Evolutionary conservation across 1,140 invertebrate genomes (phyloP).

Genomic region (Zaprionus ornatus): DNA sequence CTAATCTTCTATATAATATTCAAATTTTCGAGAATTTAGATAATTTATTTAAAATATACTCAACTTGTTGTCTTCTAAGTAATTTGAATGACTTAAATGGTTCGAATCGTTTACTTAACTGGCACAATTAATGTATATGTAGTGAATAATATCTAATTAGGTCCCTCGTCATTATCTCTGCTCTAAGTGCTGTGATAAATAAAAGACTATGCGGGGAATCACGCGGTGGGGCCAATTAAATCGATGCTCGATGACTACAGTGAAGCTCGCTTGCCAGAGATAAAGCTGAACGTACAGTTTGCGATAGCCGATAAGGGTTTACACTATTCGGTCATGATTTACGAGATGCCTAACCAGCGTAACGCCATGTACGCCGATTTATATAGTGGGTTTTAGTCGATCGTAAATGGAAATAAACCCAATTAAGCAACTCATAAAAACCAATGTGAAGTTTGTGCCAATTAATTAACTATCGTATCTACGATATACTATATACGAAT

Average conservation of each 20-base stretch:
- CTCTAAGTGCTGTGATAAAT: slow-evolving; percentile 4
- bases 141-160: background rate
- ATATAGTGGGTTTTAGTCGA: background rate
- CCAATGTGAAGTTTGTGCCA: background rate
- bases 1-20: no score
- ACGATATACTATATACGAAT: background rate
- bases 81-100: background rate
- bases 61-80: background rate
- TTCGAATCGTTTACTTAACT: background rate
- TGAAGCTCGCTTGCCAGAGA: background rate
- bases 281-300: background rate
- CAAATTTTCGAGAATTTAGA: background rate
- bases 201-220: background rate
- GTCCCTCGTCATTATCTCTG: background rate
- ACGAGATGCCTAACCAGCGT: background rate
- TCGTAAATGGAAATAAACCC: slow-evolving; percentile 3
- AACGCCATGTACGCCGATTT: background rate
- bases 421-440: background rate
- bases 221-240: background rate
- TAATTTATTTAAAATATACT: background rate
- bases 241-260: background rate
- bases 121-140: background rate
- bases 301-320: background rate
- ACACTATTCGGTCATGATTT: background rate
- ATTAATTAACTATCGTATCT: slow-evolving; percentile 1